Conservation (phyloP, 2,888 invertebrate species). For the Cryptocephalus moraei region DNA sequence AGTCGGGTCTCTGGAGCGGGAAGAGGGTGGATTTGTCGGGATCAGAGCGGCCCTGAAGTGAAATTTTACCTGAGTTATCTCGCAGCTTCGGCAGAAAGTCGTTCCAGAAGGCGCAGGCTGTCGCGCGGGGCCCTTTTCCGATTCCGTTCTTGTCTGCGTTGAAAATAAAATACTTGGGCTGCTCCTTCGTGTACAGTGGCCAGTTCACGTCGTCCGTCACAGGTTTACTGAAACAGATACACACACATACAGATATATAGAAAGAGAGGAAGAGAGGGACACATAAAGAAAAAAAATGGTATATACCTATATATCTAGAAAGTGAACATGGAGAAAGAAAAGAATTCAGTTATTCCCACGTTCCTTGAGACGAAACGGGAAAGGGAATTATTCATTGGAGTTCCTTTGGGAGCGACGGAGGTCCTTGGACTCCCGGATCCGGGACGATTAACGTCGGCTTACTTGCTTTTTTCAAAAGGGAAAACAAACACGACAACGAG, state of each 20-base stretch:
- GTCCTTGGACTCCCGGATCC: no score
- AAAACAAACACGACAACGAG: no score
- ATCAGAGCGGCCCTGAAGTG: background rate
- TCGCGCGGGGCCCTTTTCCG: slow-evolving; percentile 66
- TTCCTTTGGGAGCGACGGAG: no score
- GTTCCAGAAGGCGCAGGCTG: slow-evolving; percentile 94
- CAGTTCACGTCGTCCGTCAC: slow-evolving; percentile 66
- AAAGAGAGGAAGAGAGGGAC: no score
- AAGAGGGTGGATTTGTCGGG: background rate
- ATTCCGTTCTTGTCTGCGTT: slow-evolving; percentile 67
- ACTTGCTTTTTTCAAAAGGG: no score
- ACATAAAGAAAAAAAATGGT: no score
- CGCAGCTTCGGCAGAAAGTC: slow-evolving; percentile 84
- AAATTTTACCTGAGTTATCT: slow-evolving; percentile 52
- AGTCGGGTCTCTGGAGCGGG: background rate
- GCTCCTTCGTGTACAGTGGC: slow-evolving; percentile 77
- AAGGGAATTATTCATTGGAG: no score
- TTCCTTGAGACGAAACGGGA: no score
- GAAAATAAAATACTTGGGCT: slow-evolving; percentile 83
- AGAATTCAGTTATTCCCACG: no score
- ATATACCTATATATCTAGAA: no score
- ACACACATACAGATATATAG: background rate
- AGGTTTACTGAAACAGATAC: slow-evolving; percentile 43
- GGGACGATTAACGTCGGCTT: no score
- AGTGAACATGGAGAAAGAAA: no score